Conservation (phyloP, 2,797 vertebrate genomes). For the Paedocypris micromegethes region DNA sequence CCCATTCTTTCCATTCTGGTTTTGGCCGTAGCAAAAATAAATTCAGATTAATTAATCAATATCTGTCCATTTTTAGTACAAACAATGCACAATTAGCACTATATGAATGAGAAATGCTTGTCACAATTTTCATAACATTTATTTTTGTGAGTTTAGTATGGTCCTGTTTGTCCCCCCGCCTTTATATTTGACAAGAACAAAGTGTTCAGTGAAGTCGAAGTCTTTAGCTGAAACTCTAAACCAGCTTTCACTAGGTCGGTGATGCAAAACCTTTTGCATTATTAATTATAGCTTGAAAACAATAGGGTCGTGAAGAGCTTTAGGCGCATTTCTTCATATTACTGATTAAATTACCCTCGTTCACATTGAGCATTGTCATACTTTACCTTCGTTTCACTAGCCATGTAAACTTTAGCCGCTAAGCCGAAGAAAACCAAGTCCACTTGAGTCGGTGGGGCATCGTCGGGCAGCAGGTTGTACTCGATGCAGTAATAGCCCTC, state of each 20-base stretch:
- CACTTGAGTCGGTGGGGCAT: slow-evolving; percentile 58
- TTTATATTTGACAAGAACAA: slow-evolving; percentile 3
- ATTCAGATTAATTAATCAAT: too few relatives aligned
- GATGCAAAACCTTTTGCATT: slow-evolving; percentile 41
- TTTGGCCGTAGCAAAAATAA: too few relatives aligned
- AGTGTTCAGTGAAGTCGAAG: slow-evolving; percentile 10
- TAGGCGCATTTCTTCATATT: too few relatives aligned
- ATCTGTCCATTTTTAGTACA: too few relatives aligned
- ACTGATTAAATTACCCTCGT: too few relatives aligned
- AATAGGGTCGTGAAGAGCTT: neutral
- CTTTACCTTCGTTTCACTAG: slow-evolving; percentile 62
- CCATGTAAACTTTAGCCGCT: slow-evolving; percentile 69
- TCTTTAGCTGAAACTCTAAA: slow-evolving; percentile 45
- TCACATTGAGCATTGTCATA: too few relatives aligned
- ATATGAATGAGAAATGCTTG: too few relatives aligned
- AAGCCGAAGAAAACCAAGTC: slow-evolving; percentile 70
- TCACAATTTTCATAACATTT: too few relatives aligned
- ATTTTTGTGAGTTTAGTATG: too few relatives aligned
- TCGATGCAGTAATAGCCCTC: slow-evolving; percentile 72
- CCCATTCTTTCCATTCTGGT: too few relatives aligned
- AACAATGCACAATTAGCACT: too few relatives aligned
- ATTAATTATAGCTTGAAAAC: slow-evolving; percentile 38
- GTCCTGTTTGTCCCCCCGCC: too few relatives aligned
- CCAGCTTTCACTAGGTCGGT: slow-evolving; percentile 30
- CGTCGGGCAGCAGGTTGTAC: slow-evolving; percentile 70